These are phyloP conservation scores for Villa cingulata DNA, from an alignment of 2,888 invertebrate genomes.

Conservation along the genomic window DNA sequence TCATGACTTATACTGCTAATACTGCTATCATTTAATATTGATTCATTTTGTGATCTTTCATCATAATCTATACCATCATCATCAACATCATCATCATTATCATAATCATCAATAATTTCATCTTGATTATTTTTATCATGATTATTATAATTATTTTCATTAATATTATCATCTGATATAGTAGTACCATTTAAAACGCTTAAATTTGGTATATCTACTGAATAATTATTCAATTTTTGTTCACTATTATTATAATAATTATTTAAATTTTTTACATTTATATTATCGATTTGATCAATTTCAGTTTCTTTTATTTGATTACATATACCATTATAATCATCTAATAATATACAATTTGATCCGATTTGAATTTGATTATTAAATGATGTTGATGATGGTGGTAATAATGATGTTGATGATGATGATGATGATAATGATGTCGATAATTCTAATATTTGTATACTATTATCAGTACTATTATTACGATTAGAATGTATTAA, in stretches of 20 bases:
- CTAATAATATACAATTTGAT: too few species aligned
- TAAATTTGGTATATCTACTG: constrained; percentile 23
- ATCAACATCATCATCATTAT: constrained; percentile 15
- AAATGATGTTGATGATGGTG: too few species aligned
- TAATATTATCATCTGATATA: constrained; percentile 8
- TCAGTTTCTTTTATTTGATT: neutral
- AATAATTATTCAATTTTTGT: constrained; percentile 2
- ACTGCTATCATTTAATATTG: neutral
- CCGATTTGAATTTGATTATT: too few species aligned
- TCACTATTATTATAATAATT: too few species aligned
- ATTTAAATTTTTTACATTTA: too few species aligned
- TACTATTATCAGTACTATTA: neutral
- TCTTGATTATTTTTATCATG: constrained; percentile 13
- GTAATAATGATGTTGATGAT: too few species aligned
- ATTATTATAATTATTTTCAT: constrained; percentile 16
- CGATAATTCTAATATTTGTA: neutral
- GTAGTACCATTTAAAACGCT: constrained; percentile 25
- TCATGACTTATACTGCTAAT: neutral
- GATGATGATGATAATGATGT: neutral
- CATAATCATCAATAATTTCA: too few species aligned
- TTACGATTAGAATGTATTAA: neutral
- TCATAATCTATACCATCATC: constrained; percentile 10
- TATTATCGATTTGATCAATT: neutral
- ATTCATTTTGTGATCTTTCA: neutral
- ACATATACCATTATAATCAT: too few species aligned